Base-by-base conservation (phyloP, 2,797 vertebrate genomes). In the Brotogeris chrysoptera region DNA sequence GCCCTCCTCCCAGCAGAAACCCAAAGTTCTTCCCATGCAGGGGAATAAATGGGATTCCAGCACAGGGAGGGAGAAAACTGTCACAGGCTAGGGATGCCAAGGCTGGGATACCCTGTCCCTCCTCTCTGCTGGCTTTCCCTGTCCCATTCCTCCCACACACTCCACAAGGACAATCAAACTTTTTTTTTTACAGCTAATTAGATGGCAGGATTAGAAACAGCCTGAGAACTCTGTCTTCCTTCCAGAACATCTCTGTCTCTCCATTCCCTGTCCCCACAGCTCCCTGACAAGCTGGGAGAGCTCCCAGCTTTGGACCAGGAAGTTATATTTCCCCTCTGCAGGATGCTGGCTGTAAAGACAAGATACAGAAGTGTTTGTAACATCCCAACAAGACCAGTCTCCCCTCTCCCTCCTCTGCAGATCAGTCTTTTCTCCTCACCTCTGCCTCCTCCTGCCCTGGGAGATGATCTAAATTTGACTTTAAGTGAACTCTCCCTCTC, bases 171-270 rank as follows among this genome's bases (percentile, higher is more conserved):
- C 0, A 0, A 24, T 39, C 15, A 20, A 76, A 74, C 80, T 95
- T 61, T 76, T 65, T 82, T 81, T 86, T 81, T 82, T 39, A 81
- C 50, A 91, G 39, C 55, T 86, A 93, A 92, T 89, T 86, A 73
- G 72, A 86, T 32, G 63, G 53, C 70, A 73, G 86, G 69, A 96
- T 90, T 77, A 90, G 68, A 84, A 96, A 91, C 80, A 93, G 86
- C 80, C 74, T 65, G 74, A 91, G 80, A 88, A 87, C 55, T 61
- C 68, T 91, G 91, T 27, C 71, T 81, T 30, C 27, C 73, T 90
- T 95, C 88, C 59, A 78, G 64, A 91, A 94, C 10, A 7, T 30
- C 86, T 46, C 66, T 30, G 10, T 83, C 30, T 34, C 49, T 89
- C 80, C 82, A 41, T 76, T 91, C 79, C 30, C 20, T 63, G 39